phyloP scores from a whole-genome alignment of 2,888 invertebrate species.

The Aproaerema taeniolella region DNA sequence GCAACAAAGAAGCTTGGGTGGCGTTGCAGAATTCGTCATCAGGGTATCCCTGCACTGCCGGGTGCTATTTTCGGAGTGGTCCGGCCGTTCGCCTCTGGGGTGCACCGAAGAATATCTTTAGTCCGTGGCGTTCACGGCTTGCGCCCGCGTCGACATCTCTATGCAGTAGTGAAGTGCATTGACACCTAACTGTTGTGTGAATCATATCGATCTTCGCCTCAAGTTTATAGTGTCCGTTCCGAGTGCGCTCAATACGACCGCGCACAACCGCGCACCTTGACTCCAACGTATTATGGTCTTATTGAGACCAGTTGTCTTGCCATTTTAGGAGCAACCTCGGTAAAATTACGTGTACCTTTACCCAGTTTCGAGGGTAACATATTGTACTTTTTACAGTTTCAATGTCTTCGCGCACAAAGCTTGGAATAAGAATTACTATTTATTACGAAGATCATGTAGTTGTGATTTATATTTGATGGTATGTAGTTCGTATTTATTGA shows the following conservation, averaged over 20 bases:
- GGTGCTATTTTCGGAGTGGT: constrained; percentile 68
- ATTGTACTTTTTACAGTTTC: constrained; percentile 31
- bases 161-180: constrained; percentile 70
- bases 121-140: constrained; percentile 52
- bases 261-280: constrained; percentile 63
- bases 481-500: not conserved
- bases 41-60: constrained; percentile 68
- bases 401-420: constrained; percentile 82
- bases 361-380: constrained; percentile 61
- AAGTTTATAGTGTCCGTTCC: constrained; percentile 50
- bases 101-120: constrained; percentile 53
- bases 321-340: constrained; percentile 65
- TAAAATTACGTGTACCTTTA: constrained; percentile 58
- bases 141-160: constrained; percentile 44
- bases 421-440: constrained; percentile 82
- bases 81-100: constrained; percentile 63
- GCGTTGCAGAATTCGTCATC: constrained; percentile 55
- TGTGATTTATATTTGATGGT: constrained; percentile 78
- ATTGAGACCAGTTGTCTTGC: constrained; percentile 60
- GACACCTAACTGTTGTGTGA: constrained; percentile 73
- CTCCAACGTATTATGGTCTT: constrained; percentile 54
- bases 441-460: constrained; percentile 81
- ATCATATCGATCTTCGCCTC: constrained; percentile 54
- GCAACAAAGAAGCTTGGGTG: constrained; percentile 46
- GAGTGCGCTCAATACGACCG: constrained; percentile 52